Evolutionary conservation across 2,888 invertebrate species (phyloP), one percentile per base, ranked within the genome.

Genomic region (Slavum lentiscoides): DNA sequence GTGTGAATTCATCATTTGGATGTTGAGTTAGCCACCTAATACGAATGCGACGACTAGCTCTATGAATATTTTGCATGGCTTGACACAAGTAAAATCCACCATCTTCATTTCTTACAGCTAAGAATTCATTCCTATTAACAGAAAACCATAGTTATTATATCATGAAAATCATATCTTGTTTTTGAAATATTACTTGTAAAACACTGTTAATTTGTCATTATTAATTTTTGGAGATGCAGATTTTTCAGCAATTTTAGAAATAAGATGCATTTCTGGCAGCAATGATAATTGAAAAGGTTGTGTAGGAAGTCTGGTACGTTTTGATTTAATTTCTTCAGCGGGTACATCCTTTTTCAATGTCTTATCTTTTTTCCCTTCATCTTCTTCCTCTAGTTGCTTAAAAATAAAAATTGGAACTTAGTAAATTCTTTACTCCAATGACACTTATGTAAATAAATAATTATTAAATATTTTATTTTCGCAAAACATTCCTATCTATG

Each of bases 71-170:
- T 88, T 96, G 95, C 88, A 93, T 91, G 0, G 95, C 91, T 87
- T 96, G 95, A 86, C 96, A 96, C 82, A 96, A 90, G 86, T 93
- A 94, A 88, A 94, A 94, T 83, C 93, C 91, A 84, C 95, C 95
- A 86, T 95, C 95, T 0, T 93, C 93, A 86, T 96, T 96, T 84
- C 96, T 91, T 0, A 96, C 95, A 2, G 96, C 96, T 85, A 97
- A 88, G 88, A 95, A 96, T 87, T 95, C 94, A 86, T 94, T 94
- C 86, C 94, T 92, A 84, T 83, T 82, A 81, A 82, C 1, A 39
- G n/a, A 30, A 69, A 68, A 61, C 68, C 69, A 15, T 58, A 30
- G 30, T 70, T 67, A 17, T 64, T 37, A 30, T 30, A 64, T 37
- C 23, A 15, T 49, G 1, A 43, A 17, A 17, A 1, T 17, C 53